Evolutionary conservation across 2,888 invertebrate species (phyloP).

Genomic region (Aproaerema taeniolella): DNA sequence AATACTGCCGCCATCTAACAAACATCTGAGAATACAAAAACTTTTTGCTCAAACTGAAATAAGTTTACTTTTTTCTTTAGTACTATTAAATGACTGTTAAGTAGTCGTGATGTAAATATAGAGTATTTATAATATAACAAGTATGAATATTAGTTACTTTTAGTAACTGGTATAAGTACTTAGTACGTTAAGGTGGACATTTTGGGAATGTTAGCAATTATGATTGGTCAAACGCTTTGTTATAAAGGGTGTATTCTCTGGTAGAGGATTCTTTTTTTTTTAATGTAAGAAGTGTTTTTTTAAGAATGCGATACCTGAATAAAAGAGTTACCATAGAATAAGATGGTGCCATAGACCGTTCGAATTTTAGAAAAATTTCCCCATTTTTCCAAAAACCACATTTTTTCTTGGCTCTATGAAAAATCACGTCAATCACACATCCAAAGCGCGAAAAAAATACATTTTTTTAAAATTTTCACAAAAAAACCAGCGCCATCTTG

Average conservation of each 20-base stretch:
- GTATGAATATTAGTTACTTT: constrained; percentile 6
- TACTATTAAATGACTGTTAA: constrained; percentile 43
- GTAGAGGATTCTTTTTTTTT: constrained; percentile 24
- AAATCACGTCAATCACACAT: neutral
- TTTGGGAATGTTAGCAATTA: constrained; percentile 69
- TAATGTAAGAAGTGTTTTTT: constrained; percentile 18
- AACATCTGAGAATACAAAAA: neutral
- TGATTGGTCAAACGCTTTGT: constrained; percentile 65
- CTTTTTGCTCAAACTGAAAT: constrained; percentile 36
- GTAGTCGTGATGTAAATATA: constrained; percentile 72
- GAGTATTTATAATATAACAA: constrained; percentile 51
- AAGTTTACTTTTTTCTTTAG: constrained; percentile 30
- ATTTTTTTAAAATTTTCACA: constrained; percentile 5
- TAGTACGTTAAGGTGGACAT: constrained; percentile 51
- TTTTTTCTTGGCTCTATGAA: neutral
- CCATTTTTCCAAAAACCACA: constrained; percentile 4
- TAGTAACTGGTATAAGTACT: too few relatives aligned
- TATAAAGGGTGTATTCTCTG: constrained; percentile 24
- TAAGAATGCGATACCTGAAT: constrained; percentile 51
- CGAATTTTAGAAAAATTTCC: constrained; percentile 2
- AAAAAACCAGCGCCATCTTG: constrained; percentile 25
- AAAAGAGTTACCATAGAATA: constrained; percentile 68
- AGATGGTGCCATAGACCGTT: constrained; percentile 66
- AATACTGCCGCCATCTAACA: too few relatives aligned
- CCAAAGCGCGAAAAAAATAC: neutral